Base-by-base conservation (phyloP, 2,888 invertebrate species). In the Eupithecia subumbrata region DNA sequence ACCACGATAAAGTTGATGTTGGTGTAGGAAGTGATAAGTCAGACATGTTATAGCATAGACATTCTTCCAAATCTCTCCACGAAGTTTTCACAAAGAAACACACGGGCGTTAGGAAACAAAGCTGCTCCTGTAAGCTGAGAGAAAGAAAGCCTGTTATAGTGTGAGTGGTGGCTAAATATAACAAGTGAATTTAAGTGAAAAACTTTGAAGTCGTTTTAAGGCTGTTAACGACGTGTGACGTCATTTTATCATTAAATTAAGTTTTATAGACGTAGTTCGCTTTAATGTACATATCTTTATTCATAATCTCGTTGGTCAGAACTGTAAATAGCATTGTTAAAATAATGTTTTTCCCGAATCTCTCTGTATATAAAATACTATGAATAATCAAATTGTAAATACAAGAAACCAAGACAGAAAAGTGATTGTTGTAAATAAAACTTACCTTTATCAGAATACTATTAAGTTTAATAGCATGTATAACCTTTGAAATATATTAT, bases 21-120 rank as follows among this genome's bases (percentile, higher is more conserved):
- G 74, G 81, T 66, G 77, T 81, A 77, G 80, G 80, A 37, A 89
- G 87, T 81, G 91, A 90, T 8, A 90, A 86, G 81, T 84, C 89
- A 0, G 91, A 88, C 2, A 88, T 87, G 8, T 94, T 93, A 94
- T 93, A 94, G 94, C 94, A 92, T 83, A 90, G 90, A 86, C 87
- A 89, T 76, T 91, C 93, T 0, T 89, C 93, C 1, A 89, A 86
- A 79, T 94, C 94, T 34, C 86, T 93, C 3, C 89, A 86, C 71
- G 91, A 93, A 78, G 89, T 89, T 72, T 86, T 84, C 78, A 83
- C 80, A 60, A 89, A 87, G 73, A 90, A 87, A 82, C 90, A 87
- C 76, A 86, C 79, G 77, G 86, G 87, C 83, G 85, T 88, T 25
- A 91, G 85, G 80, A 91, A 91, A 81, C 93, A 93, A 82, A 92